Base-by-base conservation (phyloP, 1,140 invertebrate species). In the Brachionus calyciflorus region DNA sequence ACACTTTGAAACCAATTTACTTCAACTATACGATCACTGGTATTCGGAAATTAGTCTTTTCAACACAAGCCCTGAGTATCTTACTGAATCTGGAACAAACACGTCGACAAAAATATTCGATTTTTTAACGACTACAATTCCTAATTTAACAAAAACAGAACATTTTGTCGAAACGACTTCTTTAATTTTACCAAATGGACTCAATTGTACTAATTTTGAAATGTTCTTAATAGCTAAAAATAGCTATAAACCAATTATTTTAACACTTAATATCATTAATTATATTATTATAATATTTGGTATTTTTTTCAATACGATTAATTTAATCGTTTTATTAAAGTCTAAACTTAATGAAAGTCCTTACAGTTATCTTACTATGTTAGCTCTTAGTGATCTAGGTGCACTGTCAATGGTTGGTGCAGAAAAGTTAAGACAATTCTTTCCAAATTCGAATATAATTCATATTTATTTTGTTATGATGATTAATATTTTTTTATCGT, bases 321-420 rank as follows among this genome's bases (percentile, higher is more conserved):
- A 73, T 40, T 49, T 73, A 40, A 49, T 73, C 12, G 69, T 73
- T 26, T 44, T 73, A 0, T 26, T 73, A 6, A 73, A 73, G 9
- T 73, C 69, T 21, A 73, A 73, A 17, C 44, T 73, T 9, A 73
- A 73, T n/a, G 69, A 73, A 24, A 73, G 69, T 49, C 69, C 69
- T 1, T 73, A 73, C 21, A 73, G 14, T 37, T 73, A 73, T 49
- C 28, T 73, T 19, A 73, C 69, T 1, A 55, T 55, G 49, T 37
- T 73, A 19, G 44, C 69, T 14, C 28, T 73, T 6, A 73, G 44
- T 30, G 69, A 73, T 10, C 48, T 73, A 26, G 69, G 46, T 14
- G 69, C 69, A 33, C 24, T 73, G 7, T 28, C 28, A 9, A 73
- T 73, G 69, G 46, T 51, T 3, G 69, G 46, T 28, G 46, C 49